phyloP scores from a whole-genome alignment of 2,888 invertebrate species.

The Ariolimax columbianus region DNA sequence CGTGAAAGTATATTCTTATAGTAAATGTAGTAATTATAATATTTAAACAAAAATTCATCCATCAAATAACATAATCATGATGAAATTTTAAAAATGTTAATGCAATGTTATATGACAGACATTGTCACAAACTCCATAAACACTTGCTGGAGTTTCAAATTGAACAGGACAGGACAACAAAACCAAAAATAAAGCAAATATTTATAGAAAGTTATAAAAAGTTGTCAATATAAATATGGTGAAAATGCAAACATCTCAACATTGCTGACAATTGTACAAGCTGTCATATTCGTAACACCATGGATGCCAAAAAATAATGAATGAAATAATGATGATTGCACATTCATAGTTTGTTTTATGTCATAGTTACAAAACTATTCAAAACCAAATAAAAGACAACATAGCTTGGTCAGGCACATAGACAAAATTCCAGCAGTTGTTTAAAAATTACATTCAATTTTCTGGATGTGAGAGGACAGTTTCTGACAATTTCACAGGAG shows the following conservation, averaged over 20 bases:
- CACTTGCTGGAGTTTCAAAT: conserved; percentile 12
- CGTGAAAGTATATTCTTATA: conserved; percentile 24
- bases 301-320: neutral
- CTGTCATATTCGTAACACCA: neutral
- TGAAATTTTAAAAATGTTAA: neutral
- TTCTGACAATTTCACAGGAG: too few relatives aligned
- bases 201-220: conserved; percentile 6
- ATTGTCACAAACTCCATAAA: neutral
- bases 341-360: conserved; percentile 18
- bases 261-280: conserved; percentile 6
- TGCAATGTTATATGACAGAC: neutral
- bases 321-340: conserved; percentile 37
- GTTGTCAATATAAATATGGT: conserved; percentile 1
- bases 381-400: neutral
- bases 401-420: neutral
- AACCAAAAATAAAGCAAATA: neutral
- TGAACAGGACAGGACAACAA: neutral
- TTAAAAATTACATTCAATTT: too few relatives aligned
- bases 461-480: too few relatives aligned
- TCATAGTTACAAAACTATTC: neutral
- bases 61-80: conserved; percentile 5
- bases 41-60: neutral
- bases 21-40: conserved; percentile 18
- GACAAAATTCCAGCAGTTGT: neutral
- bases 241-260: neutral